Percentiles rank a stretch among this genome's conserved stretches.
These are phyloP conservation scores for Plusia festucae DNA, from an alignment of 2,888 invertebrate genomes.

Conservation along the genomic window DNA sequence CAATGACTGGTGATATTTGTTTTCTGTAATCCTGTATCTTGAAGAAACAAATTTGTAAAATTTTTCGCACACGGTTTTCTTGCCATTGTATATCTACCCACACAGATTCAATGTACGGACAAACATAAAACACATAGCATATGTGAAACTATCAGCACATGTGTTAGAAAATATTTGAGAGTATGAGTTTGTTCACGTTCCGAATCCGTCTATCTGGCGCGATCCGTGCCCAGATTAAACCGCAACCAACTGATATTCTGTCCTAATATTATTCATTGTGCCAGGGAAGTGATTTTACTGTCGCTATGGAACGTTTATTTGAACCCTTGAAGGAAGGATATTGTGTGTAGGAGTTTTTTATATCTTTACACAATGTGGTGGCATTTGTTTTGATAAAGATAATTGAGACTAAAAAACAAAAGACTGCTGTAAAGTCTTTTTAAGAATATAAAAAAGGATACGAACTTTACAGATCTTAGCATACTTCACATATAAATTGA, in stretches of 20 bases:
- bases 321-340: background rate
- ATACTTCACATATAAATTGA: too few species aligned
- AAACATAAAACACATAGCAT: background rate
- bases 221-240: slow-evolving; percentile 9
- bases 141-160: slow-evolving; percentile 6
- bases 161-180: slow-evolving; percentile 5
- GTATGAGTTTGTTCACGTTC: slow-evolving; percentile 3
- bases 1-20: too few species aligned
- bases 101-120: background rate
- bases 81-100: background rate
- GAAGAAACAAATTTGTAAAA: too few species aligned
- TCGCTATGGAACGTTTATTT: slow-evolving; percentile 5
- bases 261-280: slow-evolving; percentile 9
- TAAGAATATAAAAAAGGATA: too few species aligned
- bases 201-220: slow-evolving; percentile 6
- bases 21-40: too few species aligned
- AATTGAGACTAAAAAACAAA: too few species aligned
- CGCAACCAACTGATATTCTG: background rate
- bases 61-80: background rate
- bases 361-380: background rate
- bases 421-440: background rate
- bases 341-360: background rate
- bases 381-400: too few species aligned
- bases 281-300: slow-evolving; percentile 1
- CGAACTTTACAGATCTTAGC: too few species aligned